phyloP scores from a whole-genome alignment of 2,888 invertebrate species.

The Digitonthophagus gazella region DNA sequence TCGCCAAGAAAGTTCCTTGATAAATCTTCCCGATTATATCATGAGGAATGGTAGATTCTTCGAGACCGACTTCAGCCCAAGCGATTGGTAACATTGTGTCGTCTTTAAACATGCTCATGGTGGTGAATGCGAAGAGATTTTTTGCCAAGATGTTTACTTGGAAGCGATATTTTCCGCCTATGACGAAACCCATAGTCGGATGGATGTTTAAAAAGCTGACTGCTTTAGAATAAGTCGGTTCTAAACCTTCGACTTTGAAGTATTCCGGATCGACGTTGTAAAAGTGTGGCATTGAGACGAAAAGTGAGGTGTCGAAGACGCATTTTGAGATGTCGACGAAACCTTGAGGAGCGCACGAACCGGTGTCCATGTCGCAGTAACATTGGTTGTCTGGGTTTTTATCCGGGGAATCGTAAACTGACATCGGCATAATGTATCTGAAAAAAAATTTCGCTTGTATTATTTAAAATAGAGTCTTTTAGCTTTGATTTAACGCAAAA shows the following conservation, averaged over 20 bases:
- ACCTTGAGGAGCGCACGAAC: constrained; percentile 65
- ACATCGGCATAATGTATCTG: constrained; percentile 63
- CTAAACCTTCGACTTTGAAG: constrained; percentile 60
- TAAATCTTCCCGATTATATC: constrained; percentile 60
- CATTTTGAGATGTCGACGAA: constrained; percentile 69
- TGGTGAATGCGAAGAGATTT: constrained; percentile 53
- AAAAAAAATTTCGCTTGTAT: too few species aligned
- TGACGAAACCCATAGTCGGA: constrained; percentile 68
- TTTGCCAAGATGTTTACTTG: constrained; percentile 72
- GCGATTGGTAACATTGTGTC: constrained; percentile 70
- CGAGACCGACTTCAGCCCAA: constrained; percentile 69
- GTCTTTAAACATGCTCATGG: constrained; percentile 60
- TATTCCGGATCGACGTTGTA: constrained; percentile 60
- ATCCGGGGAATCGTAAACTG: constrained; percentile 62
- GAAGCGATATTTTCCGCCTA: constrained; percentile 64
- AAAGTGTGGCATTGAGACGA: constrained; percentile 77
- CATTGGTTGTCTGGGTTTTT: constrained; percentile 66
- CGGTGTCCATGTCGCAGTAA: constrained; percentile 62
- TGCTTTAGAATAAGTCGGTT: constrained; percentile 60
- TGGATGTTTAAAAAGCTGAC: constrained; percentile 74
- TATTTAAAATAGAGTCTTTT: too few species aligned
- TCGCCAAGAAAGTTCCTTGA: constrained; percentile 64
- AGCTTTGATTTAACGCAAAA: too few species aligned
- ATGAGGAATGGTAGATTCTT: constrained; percentile 61
- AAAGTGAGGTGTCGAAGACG: constrained; percentile 63